Evolutionary conservation across 1,140 invertebrate species (phyloP), one percentile per base, ranked within the genome.

Genomic region (Tetramorium parvispinum): DNA sequence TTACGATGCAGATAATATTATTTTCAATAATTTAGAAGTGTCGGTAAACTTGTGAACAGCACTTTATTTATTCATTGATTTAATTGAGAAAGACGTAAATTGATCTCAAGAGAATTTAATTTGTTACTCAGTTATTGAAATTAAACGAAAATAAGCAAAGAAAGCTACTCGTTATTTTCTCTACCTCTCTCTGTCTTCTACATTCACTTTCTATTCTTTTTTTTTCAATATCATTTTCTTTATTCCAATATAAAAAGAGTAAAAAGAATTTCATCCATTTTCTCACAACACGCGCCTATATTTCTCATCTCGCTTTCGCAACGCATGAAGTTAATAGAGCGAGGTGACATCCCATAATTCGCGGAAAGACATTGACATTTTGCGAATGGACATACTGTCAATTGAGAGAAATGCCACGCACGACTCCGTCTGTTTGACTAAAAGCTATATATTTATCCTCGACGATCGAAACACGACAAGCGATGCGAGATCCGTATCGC

Each of bases 381-480:
- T 27, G 24, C 68, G 53, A 57, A 75, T 75, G n/a, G 71, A 75
- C n/a, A n/a, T 18, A 18, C 11, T 21, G 73, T n/a, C 53, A 40
- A 40, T 32, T 43, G 53, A 24, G 37, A 76, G 43, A 76, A 76
- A 76, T 24, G n/a, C 21, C 37, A 40, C 21, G 32, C 53, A 18
- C 51, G 51, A 27, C 13, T 1, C 53, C 2, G n/a, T 57, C 51
- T 1, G 7, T 21, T 32, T 40, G 27, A n/a, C 37, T n/a, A 18
- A 37, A 73, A 37, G 27, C n/a, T 10, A 10, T 24, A 40, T 57
- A 76, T 76, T 76, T 59, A 57, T 18, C 21, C 57, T 21, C 55
- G 51, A 75, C 40, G 40, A 27, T 77, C 10, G 63, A 37, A 37
- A 63, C 53, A 21, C 37, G 75, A 77, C 57, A 43, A 77, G 46